Evolutionary conservation across 2,113 vertebrate species (phyloP).

Genomic region (Herpetotheres cachinnans): DNA sequence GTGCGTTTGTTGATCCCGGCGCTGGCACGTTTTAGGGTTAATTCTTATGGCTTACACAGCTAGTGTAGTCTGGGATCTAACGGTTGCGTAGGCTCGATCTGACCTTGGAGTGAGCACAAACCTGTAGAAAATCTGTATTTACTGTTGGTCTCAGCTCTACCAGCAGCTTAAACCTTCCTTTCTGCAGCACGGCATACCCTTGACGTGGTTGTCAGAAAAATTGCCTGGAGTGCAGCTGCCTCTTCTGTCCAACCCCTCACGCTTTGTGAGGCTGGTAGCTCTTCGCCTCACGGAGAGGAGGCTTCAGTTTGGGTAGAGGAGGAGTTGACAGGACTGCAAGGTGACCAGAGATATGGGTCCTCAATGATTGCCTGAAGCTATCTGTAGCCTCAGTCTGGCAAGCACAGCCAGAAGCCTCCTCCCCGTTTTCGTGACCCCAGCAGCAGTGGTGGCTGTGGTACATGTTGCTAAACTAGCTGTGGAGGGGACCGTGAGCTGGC

Average conservation of each 20-base stretch:
- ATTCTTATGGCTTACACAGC: neutral
- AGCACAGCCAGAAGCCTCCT: neutral
- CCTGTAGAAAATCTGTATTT: neutral
- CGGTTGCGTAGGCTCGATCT: neutral
- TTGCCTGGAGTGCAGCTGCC: neutral
- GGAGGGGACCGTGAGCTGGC: neutral
- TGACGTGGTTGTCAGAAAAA: neutral
- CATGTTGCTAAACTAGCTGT: neutral
- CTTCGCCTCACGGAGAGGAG: neutral
- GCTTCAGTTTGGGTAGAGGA: neutral
- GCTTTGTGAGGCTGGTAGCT: neutral
- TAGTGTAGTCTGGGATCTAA: neutral
- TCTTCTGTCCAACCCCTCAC: neutral
- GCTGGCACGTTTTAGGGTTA: rapidly evolving
- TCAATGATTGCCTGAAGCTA: neutral
- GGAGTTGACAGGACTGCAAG: neutral
- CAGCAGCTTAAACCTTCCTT: neutral
- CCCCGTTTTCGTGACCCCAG: neutral
- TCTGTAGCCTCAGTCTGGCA: neutral
- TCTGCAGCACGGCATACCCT: neutral
- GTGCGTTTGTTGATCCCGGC: neutral
- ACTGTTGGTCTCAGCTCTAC: neutral
- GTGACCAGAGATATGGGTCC: neutral
- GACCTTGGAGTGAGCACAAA: neutral
- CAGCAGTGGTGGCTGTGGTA: neutral